Conservation (phyloP, 2,888 invertebrate genomes). For the Tipula lateralis region DNA sequence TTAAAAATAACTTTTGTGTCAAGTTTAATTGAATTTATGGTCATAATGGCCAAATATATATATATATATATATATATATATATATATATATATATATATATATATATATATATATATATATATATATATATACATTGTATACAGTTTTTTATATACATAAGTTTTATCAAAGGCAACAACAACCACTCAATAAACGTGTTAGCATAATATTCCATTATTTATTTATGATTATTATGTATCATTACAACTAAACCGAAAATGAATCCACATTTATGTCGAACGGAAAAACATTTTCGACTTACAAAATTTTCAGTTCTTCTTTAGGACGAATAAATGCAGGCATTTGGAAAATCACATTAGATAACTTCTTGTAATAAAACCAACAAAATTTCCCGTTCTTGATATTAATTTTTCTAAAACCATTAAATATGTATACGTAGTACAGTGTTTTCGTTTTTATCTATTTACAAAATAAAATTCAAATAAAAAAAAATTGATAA, state of each 20-base stretch:
- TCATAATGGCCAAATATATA: neutral
- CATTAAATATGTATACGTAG: neutral
- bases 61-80: too few species aligned
- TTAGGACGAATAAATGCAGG: neutral
- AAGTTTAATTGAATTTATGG: too few species aligned
- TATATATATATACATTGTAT: neutral
- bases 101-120: neutral
- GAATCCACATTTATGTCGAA: constrained; percentile 19
- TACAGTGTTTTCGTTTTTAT: neutral
- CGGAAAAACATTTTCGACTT: neutral
- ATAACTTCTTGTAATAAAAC: neutral
- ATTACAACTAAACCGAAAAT: neutral
- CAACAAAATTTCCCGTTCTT: neutral
- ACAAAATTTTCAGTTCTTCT: neutral
- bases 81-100: too few species aligned
- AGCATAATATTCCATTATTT: neutral
- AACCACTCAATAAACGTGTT: neutral
- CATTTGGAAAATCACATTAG: neutral
- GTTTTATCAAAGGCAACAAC: neutral
- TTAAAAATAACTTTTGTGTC: too few species aligned
- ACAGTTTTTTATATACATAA: neutral
- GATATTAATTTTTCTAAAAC: neutral
- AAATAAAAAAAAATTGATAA: neutral
- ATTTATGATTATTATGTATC: constrained; percentile 11
- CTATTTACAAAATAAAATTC: neutral